These are phyloP conservation scores for Lutraria rhynchaena DNA, from an alignment of 1,140 invertebrate species.

Conservation along the genomic window DNA sequence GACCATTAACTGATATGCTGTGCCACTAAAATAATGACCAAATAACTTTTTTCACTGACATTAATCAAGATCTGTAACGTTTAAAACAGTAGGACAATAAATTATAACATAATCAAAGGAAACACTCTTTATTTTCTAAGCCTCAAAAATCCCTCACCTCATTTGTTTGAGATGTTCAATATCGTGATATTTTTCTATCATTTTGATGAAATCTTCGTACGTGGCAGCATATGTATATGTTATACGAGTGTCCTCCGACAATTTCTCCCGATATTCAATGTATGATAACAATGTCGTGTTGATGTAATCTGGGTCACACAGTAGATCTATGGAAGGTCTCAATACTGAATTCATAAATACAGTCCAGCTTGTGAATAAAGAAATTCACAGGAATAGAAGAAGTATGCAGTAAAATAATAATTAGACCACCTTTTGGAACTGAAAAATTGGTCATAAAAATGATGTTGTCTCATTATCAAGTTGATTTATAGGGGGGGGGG, in stretches of 20 bases:
- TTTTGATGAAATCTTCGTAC: slow-evolving; percentile 94
- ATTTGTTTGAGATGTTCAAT: slow-evolving; percentile 92
- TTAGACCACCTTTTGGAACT: too few relatives aligned
- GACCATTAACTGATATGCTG: not conserved
- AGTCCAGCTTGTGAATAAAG: too few relatives aligned
- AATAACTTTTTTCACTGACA: too few relatives aligned
- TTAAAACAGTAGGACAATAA: slow-evolving; percentile 1
- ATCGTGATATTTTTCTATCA: slow-evolving; percentile 91
- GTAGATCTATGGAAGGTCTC: slow-evolving; percentile 90
- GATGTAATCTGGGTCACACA: slow-evolving; percentile 95
- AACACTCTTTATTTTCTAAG: too few relatives aligned
- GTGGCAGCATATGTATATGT: slow-evolving; percentile 94
- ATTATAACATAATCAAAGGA: not conserved
- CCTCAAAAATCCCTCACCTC: too few relatives aligned
- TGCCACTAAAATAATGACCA: not conserved
- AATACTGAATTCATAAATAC: slow-evolving; percentile 87
- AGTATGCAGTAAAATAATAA: too few relatives aligned
- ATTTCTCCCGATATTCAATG: slow-evolving; percentile 88
- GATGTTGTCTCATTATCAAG: too few relatives aligned
- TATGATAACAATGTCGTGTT: slow-evolving; percentile 93
- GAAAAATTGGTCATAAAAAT: too few relatives aligned
- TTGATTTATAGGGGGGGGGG: too few relatives aligned
- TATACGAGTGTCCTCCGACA: slow-evolving; percentile 89
- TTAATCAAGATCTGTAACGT: too few relatives aligned
- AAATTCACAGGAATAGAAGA: too few relatives aligned